Conservation (phyloP, 2,888 invertebrate species). For the Hyalella azteca region DNA sequence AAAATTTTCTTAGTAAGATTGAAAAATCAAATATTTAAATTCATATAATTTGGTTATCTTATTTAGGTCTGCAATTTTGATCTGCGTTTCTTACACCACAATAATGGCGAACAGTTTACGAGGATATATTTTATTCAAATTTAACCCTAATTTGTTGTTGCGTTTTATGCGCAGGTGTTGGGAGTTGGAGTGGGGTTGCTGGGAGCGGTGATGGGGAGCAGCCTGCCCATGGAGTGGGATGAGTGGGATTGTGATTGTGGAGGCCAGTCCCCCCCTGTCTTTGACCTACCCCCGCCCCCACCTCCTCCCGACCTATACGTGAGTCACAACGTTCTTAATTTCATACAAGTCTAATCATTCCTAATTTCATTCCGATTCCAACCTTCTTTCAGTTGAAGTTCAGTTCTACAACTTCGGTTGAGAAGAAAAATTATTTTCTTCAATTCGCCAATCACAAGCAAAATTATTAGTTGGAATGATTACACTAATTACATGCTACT, state of each 20-base stretch:
- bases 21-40: no score
- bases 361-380: no score
- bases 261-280: slow-evolving; percentile 19
- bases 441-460: no score
- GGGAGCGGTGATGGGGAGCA: slow-evolving; percentile 34
- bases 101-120: background rate
- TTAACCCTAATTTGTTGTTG: background rate
- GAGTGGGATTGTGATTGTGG: slow-evolving; percentile 30
- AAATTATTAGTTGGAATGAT: no score
- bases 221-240: slow-evolving; percentile 25
- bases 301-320: slow-evolving; percentile 16
- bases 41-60: no score
- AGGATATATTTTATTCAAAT: background rate
- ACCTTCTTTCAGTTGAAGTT: no score
- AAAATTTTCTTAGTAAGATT: no score
- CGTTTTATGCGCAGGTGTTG: background rate
- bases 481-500: no score
- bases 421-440: no score
- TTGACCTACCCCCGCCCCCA: background rate
- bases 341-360: background rate
- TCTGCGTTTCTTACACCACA: no score
- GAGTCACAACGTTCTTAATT: slow-evolving; percentile 1
- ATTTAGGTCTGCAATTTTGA: no score
- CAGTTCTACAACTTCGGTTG: no score
- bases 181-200: slow-evolving; percentile 29